phyloP scores from a whole-genome alignment of 2,888 invertebrate species.

The Aromia moschata region DNA sequence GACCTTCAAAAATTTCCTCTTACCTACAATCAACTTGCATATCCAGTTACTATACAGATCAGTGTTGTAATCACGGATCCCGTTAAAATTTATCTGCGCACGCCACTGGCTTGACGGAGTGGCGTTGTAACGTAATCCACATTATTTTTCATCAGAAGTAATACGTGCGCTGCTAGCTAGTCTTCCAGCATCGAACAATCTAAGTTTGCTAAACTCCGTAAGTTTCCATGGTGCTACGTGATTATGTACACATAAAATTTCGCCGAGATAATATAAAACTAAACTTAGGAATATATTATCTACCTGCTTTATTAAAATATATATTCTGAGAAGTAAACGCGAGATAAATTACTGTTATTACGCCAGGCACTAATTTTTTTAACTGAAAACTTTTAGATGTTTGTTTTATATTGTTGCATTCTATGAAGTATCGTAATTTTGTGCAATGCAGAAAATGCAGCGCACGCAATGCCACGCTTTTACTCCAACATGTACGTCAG shows the following conservation, averaged over 20 bases:
- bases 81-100: no score
- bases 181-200: conserved; percentile 36
- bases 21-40: no score
- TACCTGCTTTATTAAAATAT: conserved; percentile 28
- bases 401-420: no score
- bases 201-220: conserved; percentile 32
- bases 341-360: conserved; percentile 5
- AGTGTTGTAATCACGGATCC: no score
- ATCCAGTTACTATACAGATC: no score
- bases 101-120: conserved; percentile 3
- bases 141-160: conserved; percentile 27
- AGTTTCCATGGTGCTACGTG: conserved; percentile 33
- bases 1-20: no score
- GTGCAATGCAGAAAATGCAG: no score
- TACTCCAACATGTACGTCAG: no score
- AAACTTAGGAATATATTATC: conserved; percentile 31
- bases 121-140: conserved; percentile 3
- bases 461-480: no score
- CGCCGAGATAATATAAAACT: conserved; percentile 15
- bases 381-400: no score
- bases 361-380: not conserved
- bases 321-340: conserved; percentile 23
- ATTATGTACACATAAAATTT: conserved; percentile 37
- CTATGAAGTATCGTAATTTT: no score
- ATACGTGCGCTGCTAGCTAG: conserved; percentile 22